Percentiles rank a stretch among this genome's conserved stretches.
phyloP scores from a whole-genome alignment of 2,113 vertebrate species.

The Sclerurus mexicanus region DNA sequence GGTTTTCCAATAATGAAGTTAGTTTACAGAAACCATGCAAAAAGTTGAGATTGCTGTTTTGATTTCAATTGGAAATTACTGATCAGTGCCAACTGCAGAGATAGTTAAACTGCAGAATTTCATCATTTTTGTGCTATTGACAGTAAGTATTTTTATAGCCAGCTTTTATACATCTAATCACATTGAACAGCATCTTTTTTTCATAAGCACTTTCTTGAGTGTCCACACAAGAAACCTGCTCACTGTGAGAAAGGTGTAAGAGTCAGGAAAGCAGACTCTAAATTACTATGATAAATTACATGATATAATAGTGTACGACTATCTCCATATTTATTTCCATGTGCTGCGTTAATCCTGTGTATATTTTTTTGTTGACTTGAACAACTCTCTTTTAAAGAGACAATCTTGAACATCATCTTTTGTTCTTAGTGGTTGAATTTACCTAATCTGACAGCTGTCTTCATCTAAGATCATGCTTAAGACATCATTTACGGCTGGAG shows the following conservation, averaged over 20 bases:
- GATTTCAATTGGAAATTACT: background rate
- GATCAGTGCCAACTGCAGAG: background rate
- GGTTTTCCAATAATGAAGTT: background rate
- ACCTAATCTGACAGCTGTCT: background rate
- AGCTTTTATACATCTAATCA: background rate
- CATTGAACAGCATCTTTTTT: background rate
- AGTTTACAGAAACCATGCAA: background rate
- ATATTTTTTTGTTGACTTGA: background rate
- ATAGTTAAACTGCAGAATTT: background rate
- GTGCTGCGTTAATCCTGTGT: background rate
- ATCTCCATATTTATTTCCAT: background rate
- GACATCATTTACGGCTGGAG: background rate
- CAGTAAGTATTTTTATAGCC: background rate
- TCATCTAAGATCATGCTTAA: background rate
- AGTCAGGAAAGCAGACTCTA: background rate
- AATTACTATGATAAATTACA: background rate
- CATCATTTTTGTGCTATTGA: background rate
- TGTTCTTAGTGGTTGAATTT: background rate
- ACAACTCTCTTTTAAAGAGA: background rate
- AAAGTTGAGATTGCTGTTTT: background rate
- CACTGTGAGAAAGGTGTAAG: background rate
- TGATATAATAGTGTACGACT: background rate
- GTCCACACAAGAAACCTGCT: background rate
- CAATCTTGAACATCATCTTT: background rate
- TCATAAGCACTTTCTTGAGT: background rate